Base-by-base conservation (phyloP, 2,797 vertebrate species). In the Pelobates cultripes region DNA sequence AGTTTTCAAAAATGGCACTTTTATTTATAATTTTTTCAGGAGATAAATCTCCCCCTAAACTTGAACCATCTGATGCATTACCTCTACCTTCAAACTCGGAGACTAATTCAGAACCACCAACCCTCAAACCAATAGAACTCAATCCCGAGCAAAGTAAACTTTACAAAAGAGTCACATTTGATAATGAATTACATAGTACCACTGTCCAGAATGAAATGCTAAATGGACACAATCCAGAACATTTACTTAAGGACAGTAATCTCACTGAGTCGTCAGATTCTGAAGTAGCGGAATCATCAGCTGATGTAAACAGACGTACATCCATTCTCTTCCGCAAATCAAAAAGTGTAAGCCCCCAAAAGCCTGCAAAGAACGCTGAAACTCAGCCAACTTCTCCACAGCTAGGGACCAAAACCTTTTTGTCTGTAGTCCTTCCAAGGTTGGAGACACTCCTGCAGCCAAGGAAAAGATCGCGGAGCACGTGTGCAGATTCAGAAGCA, bases 31-130 rank as follows among this genome's bases (percentile, higher is more conserved):
- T 94, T 94, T 93, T 94, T 94, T 94, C 89, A 98, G 97, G 94
- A 90, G 97, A 99, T 94, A 98, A 97, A 93, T 99, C 97, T 91
- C 98, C 98, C 92, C 98, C 98, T 88, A 98, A 96, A 91, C 95
- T 99, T 92, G 97, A 99, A 94, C 97, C 93, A 80, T 96, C 97
- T 78, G 96, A 97, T 93, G 94, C 96, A 90, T 95, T 97, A 86
- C 96, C 96, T 86, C 96, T 95, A 86, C 95, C 95, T 91, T 92
- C 95, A 91, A 94, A 96, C 93, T 94, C 94, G 42, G 97, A 97
- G 87, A 88, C 93, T 87, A 94, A 97, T 90, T 94, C 96, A 73
- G 98, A 96, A 88, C 98, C 97, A 89, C 97, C 98, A 86, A 98
- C 96, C 88, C 96, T 99, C 91, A 98, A 95, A 92, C 97, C 96